A percentile compares a stretch with the other conserved stretches of the same genome.
These are phyloP conservation scores for Pandemis cinnamomeana DNA, from an alignment of 2,888 invertebrate genomes.

Conservation along the genomic window DNA sequence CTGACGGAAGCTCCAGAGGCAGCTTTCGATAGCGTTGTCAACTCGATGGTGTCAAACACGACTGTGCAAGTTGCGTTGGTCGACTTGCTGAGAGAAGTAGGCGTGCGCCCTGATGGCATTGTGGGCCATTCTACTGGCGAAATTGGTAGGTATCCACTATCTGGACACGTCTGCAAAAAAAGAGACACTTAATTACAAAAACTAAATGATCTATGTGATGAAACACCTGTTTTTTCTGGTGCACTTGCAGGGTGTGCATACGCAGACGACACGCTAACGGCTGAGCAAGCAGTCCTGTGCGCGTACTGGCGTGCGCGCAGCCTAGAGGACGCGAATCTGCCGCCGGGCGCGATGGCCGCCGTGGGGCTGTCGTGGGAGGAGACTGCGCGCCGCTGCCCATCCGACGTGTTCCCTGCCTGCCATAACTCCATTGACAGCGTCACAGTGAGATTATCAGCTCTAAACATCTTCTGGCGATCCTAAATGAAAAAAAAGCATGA, in stretches of 20 bases:
- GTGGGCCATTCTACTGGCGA: slow-evolving; percentile 98
- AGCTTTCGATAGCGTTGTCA: slow-evolving; percentile 93
- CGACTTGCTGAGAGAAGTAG: slow-evolving; percentile 90
- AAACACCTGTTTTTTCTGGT: too few species aligned
- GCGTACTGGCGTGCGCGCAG: slow-evolving; percentile 96
- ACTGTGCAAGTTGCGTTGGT: slow-evolving; percentile 98
- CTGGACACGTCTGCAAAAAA: too few species aligned
- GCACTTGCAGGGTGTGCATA: slow-evolving; percentile 93
- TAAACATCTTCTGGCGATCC: background rate
- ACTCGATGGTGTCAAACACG: slow-evolving; percentile 97
- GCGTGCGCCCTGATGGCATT: slow-evolving; percentile 96
- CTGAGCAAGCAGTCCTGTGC: slow-evolving; percentile 96
- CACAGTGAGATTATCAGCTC: slow-evolving; percentile 78
- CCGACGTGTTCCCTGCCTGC: slow-evolving; percentile 94
- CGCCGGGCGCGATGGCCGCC: too few species aligned
- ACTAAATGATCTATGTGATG: too few species aligned
- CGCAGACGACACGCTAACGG: slow-evolving; percentile 97
- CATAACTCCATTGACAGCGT: slow-evolving; percentile 98
- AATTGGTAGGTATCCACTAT: slow-evolving; percentile 79
- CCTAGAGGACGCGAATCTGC: slow-evolving; percentile 60
- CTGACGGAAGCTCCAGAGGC: slow-evolving; percentile 90
- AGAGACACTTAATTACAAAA: too few species aligned
- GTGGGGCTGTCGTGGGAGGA: too few species aligned
- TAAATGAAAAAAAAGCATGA: too few species aligned
- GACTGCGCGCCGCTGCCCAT: slow-evolving; percentile 85